Conservation (phyloP, 2,888 invertebrate species). For the Chrysina gloriosa region DNA sequence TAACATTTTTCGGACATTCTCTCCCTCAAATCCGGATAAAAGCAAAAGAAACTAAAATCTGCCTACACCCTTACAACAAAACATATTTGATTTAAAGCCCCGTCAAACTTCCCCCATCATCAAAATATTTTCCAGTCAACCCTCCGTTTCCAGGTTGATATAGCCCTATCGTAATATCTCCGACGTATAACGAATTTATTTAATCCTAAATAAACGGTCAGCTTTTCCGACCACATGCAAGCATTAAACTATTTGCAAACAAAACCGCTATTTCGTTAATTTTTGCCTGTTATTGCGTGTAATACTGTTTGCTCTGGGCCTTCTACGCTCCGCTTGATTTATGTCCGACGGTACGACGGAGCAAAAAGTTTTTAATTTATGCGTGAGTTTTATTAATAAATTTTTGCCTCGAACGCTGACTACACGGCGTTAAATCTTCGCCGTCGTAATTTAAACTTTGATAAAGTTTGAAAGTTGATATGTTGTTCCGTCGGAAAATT, state of each 20-base stretch:
- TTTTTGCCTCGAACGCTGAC: conserved; percentile 10
- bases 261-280: conserved; percentile 28
- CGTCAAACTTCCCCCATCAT: too few species aligned
- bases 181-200: conserved; percentile 15
- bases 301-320: conserved; percentile 23
- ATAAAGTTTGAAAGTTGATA: background rate
- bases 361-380: conserved; percentile 32
- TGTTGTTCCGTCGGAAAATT: background rate
- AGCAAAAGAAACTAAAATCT: too few species aligned
- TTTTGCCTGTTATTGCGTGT: conserved; percentile 27
- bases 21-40: too few species aligned
- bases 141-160: background rate
- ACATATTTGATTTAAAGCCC: too few species aligned
- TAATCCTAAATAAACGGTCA: conserved; percentile 29
- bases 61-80: too few species aligned
- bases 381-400: conserved; percentile 19
- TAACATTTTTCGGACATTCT: too few species aligned
- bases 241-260: conserved; percentile 30
- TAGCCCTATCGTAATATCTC: background rate
- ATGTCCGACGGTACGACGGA: conserved; percentile 4
- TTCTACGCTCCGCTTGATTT: conserved; percentile 11
- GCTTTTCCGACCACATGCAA: background rate
- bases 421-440: conserved; percentile 3
- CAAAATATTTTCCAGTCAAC: background rate
- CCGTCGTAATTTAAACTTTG: conserved; percentile 8